Evolutionary conservation across 2,888 invertebrate genomes (phyloP).

Genomic region (Alloplasta piceator): DNA sequence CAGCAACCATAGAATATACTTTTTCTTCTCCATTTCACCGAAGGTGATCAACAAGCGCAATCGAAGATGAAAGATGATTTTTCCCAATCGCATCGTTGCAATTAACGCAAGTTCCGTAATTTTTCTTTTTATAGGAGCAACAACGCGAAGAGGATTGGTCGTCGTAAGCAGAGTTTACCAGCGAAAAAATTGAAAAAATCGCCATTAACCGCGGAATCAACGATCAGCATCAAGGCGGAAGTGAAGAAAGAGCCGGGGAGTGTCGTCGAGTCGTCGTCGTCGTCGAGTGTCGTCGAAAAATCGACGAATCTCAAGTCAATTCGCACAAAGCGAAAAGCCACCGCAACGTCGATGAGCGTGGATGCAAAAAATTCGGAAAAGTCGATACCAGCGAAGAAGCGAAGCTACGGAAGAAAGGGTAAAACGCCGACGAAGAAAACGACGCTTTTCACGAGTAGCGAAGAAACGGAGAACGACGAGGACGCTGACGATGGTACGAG

Average conservation of each 20-base stretch:
- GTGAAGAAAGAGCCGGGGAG: conserved; percentile 6
- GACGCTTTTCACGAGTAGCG: conserved; percentile 27
- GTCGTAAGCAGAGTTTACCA: conserved; percentile 42
- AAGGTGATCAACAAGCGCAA: no score
- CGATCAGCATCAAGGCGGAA: neutral
- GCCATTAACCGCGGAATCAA: neutral
- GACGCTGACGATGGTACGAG: conserved; percentile 27
- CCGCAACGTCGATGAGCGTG: neutral
- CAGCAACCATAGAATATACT: no score
- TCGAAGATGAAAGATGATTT: no score
- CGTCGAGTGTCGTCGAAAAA: neutral
- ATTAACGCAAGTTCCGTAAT: conserved; percentile 51
- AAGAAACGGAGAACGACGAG: conserved; percentile 26
- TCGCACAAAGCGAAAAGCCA: conserved; percentile 45
- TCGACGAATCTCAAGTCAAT: conserved; percentile 40
- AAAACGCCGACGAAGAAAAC: conserved; percentile 20
- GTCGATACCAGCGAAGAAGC: conserved; percentile 36
- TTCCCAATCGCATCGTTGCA: no score
- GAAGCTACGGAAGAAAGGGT: conserved; percentile 23
- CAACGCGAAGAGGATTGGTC: conserved; percentile 49
- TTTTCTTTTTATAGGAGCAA: conserved; percentile 39
- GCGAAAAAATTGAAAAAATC: conserved; percentile 45
- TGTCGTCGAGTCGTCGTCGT: neutral
- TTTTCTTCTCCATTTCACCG: no score
- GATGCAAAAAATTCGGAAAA: conserved; percentile 15